Base-by-base conservation (phyloP, 1,140 invertebrate genomes). In the Himalopsyche phryganea region DNA sequence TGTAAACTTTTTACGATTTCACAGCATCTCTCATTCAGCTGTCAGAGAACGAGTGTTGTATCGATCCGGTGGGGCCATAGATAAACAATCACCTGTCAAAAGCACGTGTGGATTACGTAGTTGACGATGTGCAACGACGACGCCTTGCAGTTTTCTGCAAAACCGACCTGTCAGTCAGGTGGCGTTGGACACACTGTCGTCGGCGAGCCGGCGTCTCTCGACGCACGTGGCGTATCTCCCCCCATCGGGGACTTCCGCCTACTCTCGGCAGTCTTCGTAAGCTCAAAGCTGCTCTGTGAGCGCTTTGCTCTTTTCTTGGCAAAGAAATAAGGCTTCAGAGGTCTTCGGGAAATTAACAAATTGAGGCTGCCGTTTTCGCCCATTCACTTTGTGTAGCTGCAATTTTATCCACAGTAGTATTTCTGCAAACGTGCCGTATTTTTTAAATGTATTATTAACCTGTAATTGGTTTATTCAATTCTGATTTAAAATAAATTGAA, bases 51-150 rank as follows among this genome's bases (percentile, higher is more conserved):
- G 23, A 28, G 23, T 28, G 23, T 28, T 28, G 23, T 28, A 28
- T 28, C 23, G 36, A 49, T 47, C 41, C 40, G 57, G n/a, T 33
- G 49, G 9, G 36, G 20, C 48, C 13, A 49, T 13, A 48, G 20
- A 45, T n/a, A 18, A 54, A 54, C 53, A 48, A 49, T 20, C 33
- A 56, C 44, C 53, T 56, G 53, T 56, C 53, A 56, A 56, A 56
- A 49, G 53, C 53, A 56, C 53, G 53, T 56, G 53, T 45, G 35
- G 33, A 11, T 19, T 23, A 28, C 20, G 32, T n/a, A 15, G 20
- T 40, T n/a, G 36, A 15, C 33, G 23, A 20, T 38, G n/a, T n/a
- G 15, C 23, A 35, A n/a, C 51, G 9, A 36, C 15, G 9, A 9
- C 23, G 23, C 23, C 9, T 28, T 54, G 28, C 51, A 54, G 51